Base-by-base conservation (phyloP, 2,113 vertebrate species). In the Oncorhynchus nerka region DNA sequence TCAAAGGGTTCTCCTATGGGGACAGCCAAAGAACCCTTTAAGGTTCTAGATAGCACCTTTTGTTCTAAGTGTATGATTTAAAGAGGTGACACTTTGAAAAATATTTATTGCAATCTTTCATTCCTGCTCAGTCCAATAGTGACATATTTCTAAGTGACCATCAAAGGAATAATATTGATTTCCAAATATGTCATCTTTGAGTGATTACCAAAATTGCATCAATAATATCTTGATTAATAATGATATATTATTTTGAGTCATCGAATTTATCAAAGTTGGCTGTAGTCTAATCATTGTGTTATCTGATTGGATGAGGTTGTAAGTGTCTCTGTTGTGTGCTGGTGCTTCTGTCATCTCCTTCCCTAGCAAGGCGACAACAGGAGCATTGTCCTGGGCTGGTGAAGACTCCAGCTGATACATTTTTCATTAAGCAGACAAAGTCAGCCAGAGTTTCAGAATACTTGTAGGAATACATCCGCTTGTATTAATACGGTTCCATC, bases 381-480 rank as follows among this genome's bases (percentile, higher is more conserved):
- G 65, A 75, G 7, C 34, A 9, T 34, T 71, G 48, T 84, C 84
- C 85, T 79, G 68, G 68, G 80, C 70, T 81, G 15, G 84, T 76
- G 84, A 89, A 90, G 85, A 89, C 82, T 90, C 77, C 76, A 76
- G 72, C 88, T 93, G 88, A 93, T 95, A 86, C 92, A 93, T 95
- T 79, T 89, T 92, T 91, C 81, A 94, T 93, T 82, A 90, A 87
- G 89, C 92, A 90, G 79, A 93, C 90, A 91, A 91, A 92, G 89
- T 87, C 83, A 80, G 87, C 61, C 61, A 81, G 39, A 45, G 70
- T 79, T 94, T 95, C 93, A 91, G 74, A 91, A 92, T 87, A 79
- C 91, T 88, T 87, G 64, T 32, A 90, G 76, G 91, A 89, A 88
- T 91, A 88, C 89, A 82, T 89, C 84, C 89, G 87, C 85, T 86